These are phyloP conservation scores for Drepanosiphum platanoidis DNA, from an alignment of 2,888 invertebrate genomes.

Conservation along the genomic window DNA sequence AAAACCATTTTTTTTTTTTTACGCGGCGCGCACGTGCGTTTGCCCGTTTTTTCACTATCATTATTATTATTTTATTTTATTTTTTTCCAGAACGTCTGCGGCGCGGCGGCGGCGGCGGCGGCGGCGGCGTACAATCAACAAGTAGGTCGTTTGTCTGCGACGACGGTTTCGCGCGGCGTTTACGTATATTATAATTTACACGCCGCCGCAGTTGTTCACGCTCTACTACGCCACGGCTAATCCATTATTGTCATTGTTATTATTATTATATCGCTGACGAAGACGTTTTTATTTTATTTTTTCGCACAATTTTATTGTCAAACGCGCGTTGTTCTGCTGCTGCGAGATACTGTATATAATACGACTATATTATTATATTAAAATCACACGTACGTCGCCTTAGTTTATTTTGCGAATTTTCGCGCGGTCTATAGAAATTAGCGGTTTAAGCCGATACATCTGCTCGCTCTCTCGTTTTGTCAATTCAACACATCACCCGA, in stretches of 20 bases:
- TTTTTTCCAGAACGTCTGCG: constrained; percentile 23
- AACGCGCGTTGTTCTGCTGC: not conserved
- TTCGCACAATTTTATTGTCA: not conserved
- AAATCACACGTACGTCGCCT: not conserved
- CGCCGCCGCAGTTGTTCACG: constrained; percentile 15
- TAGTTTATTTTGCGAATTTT: too few species aligned
- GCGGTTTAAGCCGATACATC: too few species aligned
- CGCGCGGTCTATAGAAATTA: too few species aligned
- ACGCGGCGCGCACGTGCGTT: too few species aligned
- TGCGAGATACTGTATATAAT: not conserved
- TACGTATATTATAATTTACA: not conserved
- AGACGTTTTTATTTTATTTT: constrained; percentile 16
- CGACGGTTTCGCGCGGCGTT: constrained; percentile 1
- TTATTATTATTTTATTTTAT: not conserved
- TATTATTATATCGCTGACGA: not conserved
- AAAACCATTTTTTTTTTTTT: too few species aligned
- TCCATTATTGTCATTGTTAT: too few species aligned
- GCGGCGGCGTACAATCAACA: too few species aligned
- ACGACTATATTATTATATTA: too few species aligned
- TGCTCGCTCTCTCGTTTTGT: too few species aligned
- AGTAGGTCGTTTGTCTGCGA: constrained; percentile 50
- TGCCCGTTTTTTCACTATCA: not conserved
- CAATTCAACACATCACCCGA: too few species aligned
- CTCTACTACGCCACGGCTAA: constrained; percentile 5
- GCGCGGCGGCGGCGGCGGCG: too few species aligned